These are phyloP conservation scores for Catalaphyllia jardinei DNA, from an alignment of 64 coral and sea anemone genomes.

Conservation along the genomic window DNA sequence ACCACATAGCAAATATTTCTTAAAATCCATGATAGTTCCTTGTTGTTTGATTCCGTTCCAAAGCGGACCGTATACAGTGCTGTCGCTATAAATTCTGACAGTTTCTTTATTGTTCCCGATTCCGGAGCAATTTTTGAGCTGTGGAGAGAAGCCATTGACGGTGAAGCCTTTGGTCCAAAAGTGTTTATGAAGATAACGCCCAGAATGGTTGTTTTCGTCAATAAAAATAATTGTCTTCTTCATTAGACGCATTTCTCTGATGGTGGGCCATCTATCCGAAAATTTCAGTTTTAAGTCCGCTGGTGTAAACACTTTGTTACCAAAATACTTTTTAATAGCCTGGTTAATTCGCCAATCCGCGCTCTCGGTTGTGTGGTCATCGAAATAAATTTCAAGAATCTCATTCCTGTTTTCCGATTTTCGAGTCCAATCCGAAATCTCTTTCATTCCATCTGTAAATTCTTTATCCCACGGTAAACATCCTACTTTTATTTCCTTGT, in stretches of 20 bases:
- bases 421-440: constrained; percentile 55
- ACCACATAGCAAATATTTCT: constrained; percentile 61
- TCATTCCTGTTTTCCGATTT: constrained; percentile 56
- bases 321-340: constrained; percentile 60
- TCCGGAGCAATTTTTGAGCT: constrained; percentile 33
- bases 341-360: constrained; percentile 45
- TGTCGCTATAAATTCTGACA: constrained; percentile 43
- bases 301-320: constrained; percentile 62
- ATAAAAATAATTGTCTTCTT: constrained; percentile 66
- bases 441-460: constrained; percentile 58
- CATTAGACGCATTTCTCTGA: constrained; percentile 49
- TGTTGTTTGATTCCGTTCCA: constrained; percentile 44
- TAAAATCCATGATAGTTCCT: constrained; percentile 56
- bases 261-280: constrained; percentile 52
- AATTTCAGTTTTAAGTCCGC: constrained; percentile 47
- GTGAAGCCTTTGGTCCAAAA: constrained; percentile 19
- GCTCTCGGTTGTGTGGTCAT: constrained; percentile 61
- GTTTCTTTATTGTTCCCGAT: not conserved
- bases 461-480: constrained; percentile 64
- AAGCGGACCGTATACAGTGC: constrained; percentile 63
- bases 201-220: not conserved
- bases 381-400: constrained; percentile 62
- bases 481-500: constrained; percentile 29
- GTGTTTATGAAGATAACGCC: constrained; percentile 35
- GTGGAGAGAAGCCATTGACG: constrained; percentile 30